Evolutionary conservation across 1,140 invertebrate species (phyloP), one percentile per base, ranked within the genome.

Genomic region (Cardiocondyla obscurior): DNA sequence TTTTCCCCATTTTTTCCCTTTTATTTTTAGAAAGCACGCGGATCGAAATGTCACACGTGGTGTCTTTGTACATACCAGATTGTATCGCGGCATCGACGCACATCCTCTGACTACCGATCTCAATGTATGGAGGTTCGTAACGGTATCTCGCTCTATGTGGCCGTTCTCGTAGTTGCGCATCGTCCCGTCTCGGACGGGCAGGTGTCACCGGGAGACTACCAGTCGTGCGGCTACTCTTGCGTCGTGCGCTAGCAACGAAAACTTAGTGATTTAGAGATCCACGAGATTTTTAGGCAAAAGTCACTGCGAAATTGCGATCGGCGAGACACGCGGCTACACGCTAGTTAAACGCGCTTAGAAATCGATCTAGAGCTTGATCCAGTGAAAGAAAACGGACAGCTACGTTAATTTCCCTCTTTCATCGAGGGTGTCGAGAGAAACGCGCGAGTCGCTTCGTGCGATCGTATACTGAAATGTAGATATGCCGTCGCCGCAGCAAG

Each of bases 231-330:
- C 53, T 55, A 74, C 14, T n/a, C 39, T 12, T 5, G 5, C n/a
- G 22, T 28, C 69, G 30, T 39, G 79, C 69, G 69, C 51, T 81
- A 74, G 65, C 67, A 70, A 72, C 77, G 65, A 73, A 81, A 81
- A 44, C n/a, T 22, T 72, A 81, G 65, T 28, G 42, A 74, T 81
- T 69, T 55, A 51, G n/a, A 74, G 53, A 46, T 46, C 16, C 60
- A 49, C 39, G 51, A 62, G 36, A 64, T 70, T 51, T n/a, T 25
- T 22, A 30, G 64, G n/a, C 64, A 81, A 69, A 70, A 46, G 46
- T 67, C 62, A 81, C 62, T 39, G 65, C 76, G 49, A 81, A 70
- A 55, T 67, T 33, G 65, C 67, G 33, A 55, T 55, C 30, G 25
- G 33, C 25, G 25, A 57, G n/a, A 44, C 25, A 69, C 53, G 53